These are phyloP conservation scores for Tenrec ecaudatus DNA, from an alignment of 2,113 vertebrate genomes.

Conservation along the genomic window DNA sequence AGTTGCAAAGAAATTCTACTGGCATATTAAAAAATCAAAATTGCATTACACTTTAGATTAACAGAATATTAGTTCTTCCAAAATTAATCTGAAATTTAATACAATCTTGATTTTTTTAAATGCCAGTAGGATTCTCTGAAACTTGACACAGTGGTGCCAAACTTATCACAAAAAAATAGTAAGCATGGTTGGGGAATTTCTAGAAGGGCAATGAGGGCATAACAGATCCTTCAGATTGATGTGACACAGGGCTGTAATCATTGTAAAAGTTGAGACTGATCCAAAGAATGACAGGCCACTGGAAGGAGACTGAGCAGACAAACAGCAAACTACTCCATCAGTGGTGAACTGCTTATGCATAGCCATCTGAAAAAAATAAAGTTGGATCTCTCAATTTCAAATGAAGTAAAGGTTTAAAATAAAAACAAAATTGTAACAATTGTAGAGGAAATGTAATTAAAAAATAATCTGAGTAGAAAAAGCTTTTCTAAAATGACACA, in stretches of 20 bases:
- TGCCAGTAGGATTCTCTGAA: background rate
- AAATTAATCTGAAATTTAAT: slow-evolving; percentile 36
- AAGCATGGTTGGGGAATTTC: background rate
- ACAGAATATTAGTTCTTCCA: background rate
- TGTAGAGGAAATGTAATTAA: background rate
- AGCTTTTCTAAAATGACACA: slow-evolving; percentile 4
- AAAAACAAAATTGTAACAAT: background rate
- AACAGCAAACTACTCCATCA: background rate
- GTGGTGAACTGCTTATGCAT: background rate
- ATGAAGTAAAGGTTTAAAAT: background rate
- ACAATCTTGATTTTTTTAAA: slow-evolving; percentile 7
- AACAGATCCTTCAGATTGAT: background rate
- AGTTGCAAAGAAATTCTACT: too few species aligned
- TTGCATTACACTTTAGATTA: too few species aligned
- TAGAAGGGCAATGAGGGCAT: slow-evolving; percentile 4
- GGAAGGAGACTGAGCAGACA: background rate
- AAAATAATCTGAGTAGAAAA: background rate
- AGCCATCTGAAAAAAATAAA: background rate
- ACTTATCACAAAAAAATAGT: slow-evolving; percentile 12
- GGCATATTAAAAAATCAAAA: too few species aligned
- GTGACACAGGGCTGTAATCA: background rate
- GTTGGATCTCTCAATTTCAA: background rate
- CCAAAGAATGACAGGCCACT: background rate
- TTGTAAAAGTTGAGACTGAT: background rate
- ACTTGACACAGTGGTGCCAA: background rate